These are phyloP conservation scores for Drosophila chauvacae DNA, from an alignment of 1,140 invertebrate species.

Conservation along the genomic window DNA sequence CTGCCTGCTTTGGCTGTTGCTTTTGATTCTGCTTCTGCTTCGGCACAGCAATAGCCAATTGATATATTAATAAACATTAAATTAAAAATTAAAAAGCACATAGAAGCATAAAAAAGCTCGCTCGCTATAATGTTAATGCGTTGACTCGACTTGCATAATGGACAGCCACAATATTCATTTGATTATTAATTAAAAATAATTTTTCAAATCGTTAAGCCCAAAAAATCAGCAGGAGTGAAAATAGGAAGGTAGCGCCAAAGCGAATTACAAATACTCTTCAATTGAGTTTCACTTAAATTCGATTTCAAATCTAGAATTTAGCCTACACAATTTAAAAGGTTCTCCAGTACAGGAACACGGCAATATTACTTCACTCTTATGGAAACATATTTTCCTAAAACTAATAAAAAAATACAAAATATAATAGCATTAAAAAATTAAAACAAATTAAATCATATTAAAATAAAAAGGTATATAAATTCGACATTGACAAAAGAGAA, in stretches of 20 bases:
- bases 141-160: conserved; percentile 46
- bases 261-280: conserved; percentile 14
- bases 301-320: too few species aligned
- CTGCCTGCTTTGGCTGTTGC: conserved; percentile 4
- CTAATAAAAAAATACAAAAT: too few species aligned
- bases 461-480: too few species aligned
- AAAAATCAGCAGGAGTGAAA: conserved; percentile 24
- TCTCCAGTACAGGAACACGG: neutral
- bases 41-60: conserved; percentile 27
- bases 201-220: conserved; percentile 47
- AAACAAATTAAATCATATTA: too few species aligned
- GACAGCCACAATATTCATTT: conserved; percentile 41
- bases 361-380: too few species aligned
- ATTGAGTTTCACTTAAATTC: neutral
- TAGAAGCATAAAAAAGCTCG: conserved; percentile 27
- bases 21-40: conserved; percentile 3
- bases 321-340: neutral
- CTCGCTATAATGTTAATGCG: conserved; percentile 43
- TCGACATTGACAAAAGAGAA: too few species aligned
- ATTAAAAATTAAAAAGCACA: conserved; percentile 48
- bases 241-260: neutral
- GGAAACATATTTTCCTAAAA: too few species aligned
- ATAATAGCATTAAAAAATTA: too few species aligned
- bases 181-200: conserved; percentile 68
- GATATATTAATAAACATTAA: conserved; percentile 60